Evolutionary conservation across 2,888 invertebrate genomes (phyloP).

Genomic region (Amphipyra tragopoginis): DNA sequence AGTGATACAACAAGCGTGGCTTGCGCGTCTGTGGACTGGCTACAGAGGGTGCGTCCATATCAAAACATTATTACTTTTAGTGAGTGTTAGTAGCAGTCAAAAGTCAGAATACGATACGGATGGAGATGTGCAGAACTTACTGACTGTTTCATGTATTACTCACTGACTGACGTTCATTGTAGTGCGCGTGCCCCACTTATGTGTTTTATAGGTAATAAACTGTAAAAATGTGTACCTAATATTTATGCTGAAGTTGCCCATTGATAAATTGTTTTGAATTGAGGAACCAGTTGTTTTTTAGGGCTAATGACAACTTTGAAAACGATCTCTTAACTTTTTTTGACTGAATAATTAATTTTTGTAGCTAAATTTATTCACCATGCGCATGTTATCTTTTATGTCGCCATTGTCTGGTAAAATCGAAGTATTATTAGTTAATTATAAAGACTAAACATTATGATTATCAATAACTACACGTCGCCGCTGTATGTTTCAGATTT

Average conservation of each 20-base stretch:
- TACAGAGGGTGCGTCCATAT: conserved; percentile 13
- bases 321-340: conserved; percentile 4
- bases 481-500: conserved; percentile 41
- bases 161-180: conserved; percentile 21
- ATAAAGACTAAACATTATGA: not conserved
- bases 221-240: not conserved
- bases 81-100: conserved; percentile 33
- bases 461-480: conserved; percentile 4
- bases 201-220: conserved; percentile 7
- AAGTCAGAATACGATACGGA: conserved; percentile 1
- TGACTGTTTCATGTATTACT: conserved; percentile 35
- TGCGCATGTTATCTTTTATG: not conserved
- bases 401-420: not conserved
- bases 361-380: conserved; percentile 6
- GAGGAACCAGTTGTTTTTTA: not conserved
- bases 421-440: conserved; percentile 6
- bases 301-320: not conserved
- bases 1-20: not conserved
- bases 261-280: not conserved
- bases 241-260: not conserved
- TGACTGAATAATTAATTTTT: conserved; percentile 14
- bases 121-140: conserved; percentile 23
- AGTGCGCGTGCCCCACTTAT: conserved; percentile 20
- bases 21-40: no score
- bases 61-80: conserved; percentile 44